phyloP scores from a whole-genome alignment of 2,888 invertebrate species.

The Copidosoma aretas region DNA sequence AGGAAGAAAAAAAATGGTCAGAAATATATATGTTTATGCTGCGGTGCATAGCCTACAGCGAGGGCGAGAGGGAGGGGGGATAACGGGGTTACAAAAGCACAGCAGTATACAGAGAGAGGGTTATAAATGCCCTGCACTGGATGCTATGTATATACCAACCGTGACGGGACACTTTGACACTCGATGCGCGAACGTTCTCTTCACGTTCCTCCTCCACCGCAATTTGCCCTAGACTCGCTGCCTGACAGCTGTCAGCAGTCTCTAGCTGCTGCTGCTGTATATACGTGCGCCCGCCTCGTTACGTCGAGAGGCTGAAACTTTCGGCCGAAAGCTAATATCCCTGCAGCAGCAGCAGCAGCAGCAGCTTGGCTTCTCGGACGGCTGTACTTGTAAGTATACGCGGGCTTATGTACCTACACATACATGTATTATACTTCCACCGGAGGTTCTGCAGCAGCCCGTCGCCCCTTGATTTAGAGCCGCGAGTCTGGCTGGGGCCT shows the following conservation, averaged over 20 bases:
- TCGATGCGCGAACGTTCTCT: constrained; percentile 20
- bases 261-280: not conserved
- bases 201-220: not conserved
- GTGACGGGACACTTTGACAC: constrained; percentile 51
- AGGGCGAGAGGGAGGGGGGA: too few relatives aligned
- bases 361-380: constrained; percentile 44
- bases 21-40: too few relatives aligned
- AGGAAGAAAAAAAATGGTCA: too few relatives aligned
- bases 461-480: too few relatives aligned
- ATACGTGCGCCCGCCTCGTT: constrained; percentile 26
- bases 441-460: too few relatives aligned
- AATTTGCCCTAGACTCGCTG: not conserved
- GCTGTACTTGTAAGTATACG: constrained; percentile 16
- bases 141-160: too few relatives aligned
- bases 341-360: constrained; percentile 48
- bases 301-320: constrained; percentile 53
- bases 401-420: not conserved
- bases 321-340: constrained; percentile 56
- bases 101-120: not conserved
- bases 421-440: too few relatives aligned
- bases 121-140: too few relatives aligned
- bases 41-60: too few relatives aligned
- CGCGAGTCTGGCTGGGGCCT: too few relatives aligned
- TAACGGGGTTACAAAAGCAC: not conserved
- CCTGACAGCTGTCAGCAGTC: constrained; percentile 20